Conservation (phyloP, 2,113 vertebrate genomes). For the Cyanoramphus novaezelandiae region DNA sequence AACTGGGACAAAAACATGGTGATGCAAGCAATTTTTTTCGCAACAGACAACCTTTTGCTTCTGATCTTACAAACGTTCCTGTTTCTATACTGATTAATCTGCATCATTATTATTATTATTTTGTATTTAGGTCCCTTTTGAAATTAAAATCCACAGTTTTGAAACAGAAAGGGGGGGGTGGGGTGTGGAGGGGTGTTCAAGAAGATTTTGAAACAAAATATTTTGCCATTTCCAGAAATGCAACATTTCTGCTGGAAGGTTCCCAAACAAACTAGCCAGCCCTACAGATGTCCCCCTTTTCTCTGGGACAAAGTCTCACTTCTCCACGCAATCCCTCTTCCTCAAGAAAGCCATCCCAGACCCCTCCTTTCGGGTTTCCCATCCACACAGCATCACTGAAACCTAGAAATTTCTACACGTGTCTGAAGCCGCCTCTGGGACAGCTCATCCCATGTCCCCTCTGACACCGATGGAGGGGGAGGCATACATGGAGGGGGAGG, state of each 20-base stretch:
- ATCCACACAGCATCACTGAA: accelerated
- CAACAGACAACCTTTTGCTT: background rate
- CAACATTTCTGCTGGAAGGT: background rate
- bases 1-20: accelerated
- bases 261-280: accelerated
- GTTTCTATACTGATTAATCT: background rate
- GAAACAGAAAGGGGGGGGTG: background rate
- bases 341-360: background rate
- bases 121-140: background rate
- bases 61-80: background rate
- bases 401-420: background rate
- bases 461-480: accelerated
- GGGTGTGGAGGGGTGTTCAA: background rate
- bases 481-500: accelerated
- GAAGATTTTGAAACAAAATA: background rate
- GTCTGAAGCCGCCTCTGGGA: background rate
- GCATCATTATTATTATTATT: background rate
- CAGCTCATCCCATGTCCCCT: accelerated
- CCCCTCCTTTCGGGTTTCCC: background rate
- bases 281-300: background rate
- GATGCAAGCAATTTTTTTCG: background rate
- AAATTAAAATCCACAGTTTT: background rate
- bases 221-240: background rate
- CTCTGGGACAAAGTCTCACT: no score
- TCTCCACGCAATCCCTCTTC: background rate